Conservation (phyloP, 2,797 vertebrate genomes). For the Acridotheres tristis region DNA sequence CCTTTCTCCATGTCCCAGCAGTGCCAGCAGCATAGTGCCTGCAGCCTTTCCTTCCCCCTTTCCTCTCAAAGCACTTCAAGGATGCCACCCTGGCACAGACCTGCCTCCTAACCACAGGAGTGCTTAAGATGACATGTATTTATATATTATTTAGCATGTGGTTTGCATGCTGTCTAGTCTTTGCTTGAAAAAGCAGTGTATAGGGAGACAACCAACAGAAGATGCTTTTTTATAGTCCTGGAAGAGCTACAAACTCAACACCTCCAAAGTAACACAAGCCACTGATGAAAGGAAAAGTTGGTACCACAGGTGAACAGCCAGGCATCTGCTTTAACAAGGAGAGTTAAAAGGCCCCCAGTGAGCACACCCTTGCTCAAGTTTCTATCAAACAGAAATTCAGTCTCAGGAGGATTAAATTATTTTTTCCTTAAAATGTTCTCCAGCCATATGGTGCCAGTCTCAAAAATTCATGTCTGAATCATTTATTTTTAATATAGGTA, state of each 20-base stretch:
- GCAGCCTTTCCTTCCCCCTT: not conserved
- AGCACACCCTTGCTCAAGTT: not conserved
- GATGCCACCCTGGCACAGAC: not conserved
- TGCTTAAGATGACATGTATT: not conserved
- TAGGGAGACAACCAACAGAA: not conserved
- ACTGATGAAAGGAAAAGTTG: not conserved
- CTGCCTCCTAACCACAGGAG: not conserved
- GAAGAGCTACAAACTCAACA: not conserved
- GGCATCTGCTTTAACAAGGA: not conserved
- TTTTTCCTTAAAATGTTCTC: not conserved
- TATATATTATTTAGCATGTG: not conserved
- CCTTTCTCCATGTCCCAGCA: not conserved
- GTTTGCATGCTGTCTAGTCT: constrained; percentile 10
- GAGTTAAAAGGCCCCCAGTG: not conserved
- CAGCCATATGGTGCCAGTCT: constrained; percentile 7
- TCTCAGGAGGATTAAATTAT: not conserved
- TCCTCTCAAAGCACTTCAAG: not conserved
- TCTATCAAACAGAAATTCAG: not conserved
- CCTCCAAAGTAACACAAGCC: not conserved
- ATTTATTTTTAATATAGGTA: constrained; percentile 53
- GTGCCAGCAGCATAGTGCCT: accelerated
- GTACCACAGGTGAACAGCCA: constrained; percentile 6
- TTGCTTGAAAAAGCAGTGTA: not conserved
- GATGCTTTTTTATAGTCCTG: not conserved
- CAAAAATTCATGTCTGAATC: not conserved